Base-by-base conservation (phyloP, 1,140 invertebrate genomes). In the Leptinotarsa texana region DNA sequence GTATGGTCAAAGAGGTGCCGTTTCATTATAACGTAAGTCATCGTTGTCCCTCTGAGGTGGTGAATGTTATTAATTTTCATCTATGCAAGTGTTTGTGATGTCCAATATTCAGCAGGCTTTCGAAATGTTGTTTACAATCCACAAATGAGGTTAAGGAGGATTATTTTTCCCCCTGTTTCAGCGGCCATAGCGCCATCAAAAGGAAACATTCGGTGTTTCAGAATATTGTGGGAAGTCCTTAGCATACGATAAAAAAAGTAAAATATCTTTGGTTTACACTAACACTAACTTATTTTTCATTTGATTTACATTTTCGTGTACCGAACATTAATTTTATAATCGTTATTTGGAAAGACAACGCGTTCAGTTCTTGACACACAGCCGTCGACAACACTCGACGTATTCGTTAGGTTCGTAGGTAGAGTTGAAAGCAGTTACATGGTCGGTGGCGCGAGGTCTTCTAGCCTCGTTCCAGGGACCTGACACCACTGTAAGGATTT, bases 181-280 rank as follows among this genome's bases (percentile, higher is more conserved):
- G 80, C 81, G 79, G 82, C 83, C 82, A 84, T 84, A 82, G 80
- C 80, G 81, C 79, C 78, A 79, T 83, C 81, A 75, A 76, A 78
- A 75, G 74, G 81, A 78, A 83, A 81, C 82, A 82, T 80, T 81
- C 79, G 76, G 77, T 75, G 80, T 82, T 78, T 76, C 74, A 78
- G 74, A 57, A 66, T 79, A 79, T 69, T 78, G 69, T 75, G 74
- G 78, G 73, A 77, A 76, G 72, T 79, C 77, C 73, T 69, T 72
- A 73, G 11, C 69, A 72, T 74, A 69, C 18, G 57, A 51, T 51
- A 18, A 67, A 74, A 51, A 66, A 51, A 51, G 22, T n/a, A 69
- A 57, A 72, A 77, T 13, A 66, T 75, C 65, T 62, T 77, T 75
- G 22, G 69, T 69, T 66, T 48, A 74, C 77, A 78, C 74, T 73